Conservation (phyloP, 2,113 vertebrate species). For the Rhizomys pruinosus region DNA sequence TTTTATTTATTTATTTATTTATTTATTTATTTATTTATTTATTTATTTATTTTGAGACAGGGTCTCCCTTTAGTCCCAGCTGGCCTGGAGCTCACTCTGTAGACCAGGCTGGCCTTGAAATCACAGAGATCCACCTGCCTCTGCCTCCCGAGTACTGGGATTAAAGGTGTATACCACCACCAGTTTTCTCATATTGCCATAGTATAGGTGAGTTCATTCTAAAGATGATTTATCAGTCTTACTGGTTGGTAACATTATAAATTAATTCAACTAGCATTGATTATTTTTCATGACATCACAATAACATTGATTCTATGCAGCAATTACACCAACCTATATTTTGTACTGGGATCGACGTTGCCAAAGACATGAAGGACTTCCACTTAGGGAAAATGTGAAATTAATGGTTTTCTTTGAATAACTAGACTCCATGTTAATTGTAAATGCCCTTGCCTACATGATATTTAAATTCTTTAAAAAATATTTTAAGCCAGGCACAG, state of each 20-base stretch:
- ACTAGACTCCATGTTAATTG: neutral
- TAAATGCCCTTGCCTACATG: neutral
- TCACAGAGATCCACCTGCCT: too few species aligned
- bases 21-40: too few species aligned
- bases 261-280: slow-evolving; percentile 1
- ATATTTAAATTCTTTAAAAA: neutral
- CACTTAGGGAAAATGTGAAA: neutral
- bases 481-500: too few species aligned
- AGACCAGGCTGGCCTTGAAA: too few species aligned
- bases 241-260: neutral
- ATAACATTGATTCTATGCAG: neutral
- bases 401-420: neutral
- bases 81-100: too few species aligned
- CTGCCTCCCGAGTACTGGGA: too few species aligned
- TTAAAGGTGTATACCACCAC: too few species aligned
- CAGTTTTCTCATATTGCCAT: neutral
- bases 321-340: neutral
- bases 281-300: slow-evolving; percentile 13
- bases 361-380: neutral
- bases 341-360: neutral
- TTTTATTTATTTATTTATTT: neutral
- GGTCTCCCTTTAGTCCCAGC: too few species aligned
- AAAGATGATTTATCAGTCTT: neutral
- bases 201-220: neutral
- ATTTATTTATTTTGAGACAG: too few species aligned